Base-by-base conservation (phyloP, 1,140 invertebrate genomes). In the Ceratoteleas bidentatus region DNA sequence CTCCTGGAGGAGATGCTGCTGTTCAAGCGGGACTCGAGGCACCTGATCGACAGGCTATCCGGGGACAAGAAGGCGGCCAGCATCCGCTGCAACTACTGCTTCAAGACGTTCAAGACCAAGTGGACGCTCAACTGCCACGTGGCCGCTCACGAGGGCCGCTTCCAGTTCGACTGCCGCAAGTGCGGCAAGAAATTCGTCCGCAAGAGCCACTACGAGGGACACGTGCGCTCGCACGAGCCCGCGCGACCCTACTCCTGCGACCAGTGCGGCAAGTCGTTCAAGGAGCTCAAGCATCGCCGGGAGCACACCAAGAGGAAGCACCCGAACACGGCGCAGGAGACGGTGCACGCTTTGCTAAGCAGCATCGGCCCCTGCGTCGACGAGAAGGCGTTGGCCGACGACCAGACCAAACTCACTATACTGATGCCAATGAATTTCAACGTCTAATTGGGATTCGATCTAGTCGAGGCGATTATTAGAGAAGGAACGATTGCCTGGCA, bases 101-200 rank as follows among this genome's bases (percentile, higher is more conserved):
- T 88, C n/a, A 91, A 91, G 15, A 91, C 90, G 0, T 91, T 91
- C 70, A 91, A 91, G 65, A 90, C 90, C 0, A 91, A 91, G 47
- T 91, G 90, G 90, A 91, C 90, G 0, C 50, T 91, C n/a, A 91
- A 87, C 60, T 91, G 90, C 2, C 90, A 91, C 43, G 89, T 91
- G 0, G 90, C 90, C 0, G 90, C 90, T 5, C 90, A 91, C 66
- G 89, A 91, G 47, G 90, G 90, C 10, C 86, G 90, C 6, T 91
- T 87, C 32, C 90, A 91, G 52, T 92, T 89, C 14, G 88, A 89
- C 32, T 92, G 91, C 58, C 84, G 86, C 9, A 87, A 88, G 38
- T 92, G 91, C 40, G 90, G 88, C 5, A 91, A 92, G 49, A 90
- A 89, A 66, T 91, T 92, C 40, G 90, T 92, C 0, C 69, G 91